Conservation (phyloP, 2,888 invertebrate genomes). For the Isotomurus palustris region DNA sequence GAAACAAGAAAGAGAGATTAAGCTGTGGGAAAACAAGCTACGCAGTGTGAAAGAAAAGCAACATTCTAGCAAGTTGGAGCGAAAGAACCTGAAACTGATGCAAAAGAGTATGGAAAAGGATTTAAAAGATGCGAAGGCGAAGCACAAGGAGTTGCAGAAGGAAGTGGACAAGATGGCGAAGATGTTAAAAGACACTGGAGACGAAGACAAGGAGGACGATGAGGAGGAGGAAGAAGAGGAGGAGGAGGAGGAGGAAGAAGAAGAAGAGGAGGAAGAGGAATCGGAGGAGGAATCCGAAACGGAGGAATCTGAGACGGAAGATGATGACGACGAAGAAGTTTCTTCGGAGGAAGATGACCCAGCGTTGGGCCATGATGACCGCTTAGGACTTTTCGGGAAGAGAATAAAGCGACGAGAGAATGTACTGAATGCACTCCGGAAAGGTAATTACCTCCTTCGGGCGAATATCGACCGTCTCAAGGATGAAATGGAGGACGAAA, state of each 20-base stretch:
- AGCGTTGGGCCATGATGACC: constrained; percentile 52
- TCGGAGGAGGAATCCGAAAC: constrained; percentile 51
- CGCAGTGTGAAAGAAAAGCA: constrained; percentile 59
- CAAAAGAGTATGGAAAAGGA: constrained; percentile 75
- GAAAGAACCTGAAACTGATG: constrained; percentile 70
- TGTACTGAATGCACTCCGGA: constrained; percentile 72
- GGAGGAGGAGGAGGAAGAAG: constrained; percentile 33
- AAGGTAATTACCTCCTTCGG: constrained; percentile 80
- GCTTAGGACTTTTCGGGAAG: constrained; percentile 32
- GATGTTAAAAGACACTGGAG: constrained; percentile 73
- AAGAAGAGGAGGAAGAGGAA: constrained; percentile 45
- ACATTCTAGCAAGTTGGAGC: constrained; percentile 69
- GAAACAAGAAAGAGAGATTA: constrained; percentile 63
- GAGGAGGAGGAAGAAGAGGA: constrained; percentile 37
- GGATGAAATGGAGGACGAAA: constrained; percentile 77
- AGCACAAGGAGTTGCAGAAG: constrained; percentile 42
- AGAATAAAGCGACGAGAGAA: constrained; percentile 63
- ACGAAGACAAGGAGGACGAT: constrained; percentile 62
- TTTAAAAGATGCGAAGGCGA: constrained; percentile 61
- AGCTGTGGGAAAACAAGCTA: constrained; percentile 58
- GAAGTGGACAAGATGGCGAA: constrained; percentile 68
- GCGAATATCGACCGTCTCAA: constrained; percentile 82
- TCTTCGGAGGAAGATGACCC: constrained; percentile 48
- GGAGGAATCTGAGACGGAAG: constrained; percentile 47
- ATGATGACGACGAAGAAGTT: constrained; percentile 54